These are phyloP conservation scores for Myopa testacea DNA, from an alignment of 2,888 invertebrate genomes.

Conservation along the genomic window DNA sequence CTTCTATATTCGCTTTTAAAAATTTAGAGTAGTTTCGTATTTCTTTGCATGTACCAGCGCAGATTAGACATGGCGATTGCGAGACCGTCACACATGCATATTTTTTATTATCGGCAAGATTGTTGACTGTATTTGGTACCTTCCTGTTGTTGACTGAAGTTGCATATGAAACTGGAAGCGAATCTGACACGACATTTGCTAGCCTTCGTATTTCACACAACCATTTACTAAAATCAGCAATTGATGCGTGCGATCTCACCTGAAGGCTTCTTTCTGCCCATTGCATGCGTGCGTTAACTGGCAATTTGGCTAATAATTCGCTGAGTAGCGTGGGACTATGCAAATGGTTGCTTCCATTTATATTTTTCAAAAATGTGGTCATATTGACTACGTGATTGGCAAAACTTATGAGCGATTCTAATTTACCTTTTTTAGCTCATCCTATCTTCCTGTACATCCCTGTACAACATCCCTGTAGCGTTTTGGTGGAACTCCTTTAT, in stretches of 20 bases:
- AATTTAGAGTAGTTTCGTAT: neutral
- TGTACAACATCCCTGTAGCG: too few species aligned
- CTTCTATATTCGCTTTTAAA: constrained; percentile 1
- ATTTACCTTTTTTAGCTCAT: too few species aligned
- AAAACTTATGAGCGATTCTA: constrained; percentile 17
- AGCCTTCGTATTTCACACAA: constrained; percentile 12
- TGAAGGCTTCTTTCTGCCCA: constrained; percentile 39
- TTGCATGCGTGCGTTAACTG: constrained; percentile 32
- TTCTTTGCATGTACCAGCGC: constrained; percentile 8
- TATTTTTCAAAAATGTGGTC: constrained; percentile 33
- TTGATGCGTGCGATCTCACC: neutral
- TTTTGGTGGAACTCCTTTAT: too few species aligned
- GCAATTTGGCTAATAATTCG: constrained; percentile 40
- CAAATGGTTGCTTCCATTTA: constrained; percentile 35
- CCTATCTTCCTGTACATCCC: too few species aligned
- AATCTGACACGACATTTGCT: constrained; percentile 1
- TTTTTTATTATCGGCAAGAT: neutral
- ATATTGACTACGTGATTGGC: constrained; percentile 37
- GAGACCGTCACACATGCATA: neutral
- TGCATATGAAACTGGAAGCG: too few species aligned
- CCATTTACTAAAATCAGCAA: constrained; percentile 33
- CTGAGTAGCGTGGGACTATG: constrained; percentile 38
- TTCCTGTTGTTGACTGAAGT: neutral
- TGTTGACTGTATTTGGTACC: neutral
- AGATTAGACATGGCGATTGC: neutral